Evolutionary conservation across 2,797 vertebrate genomes (phyloP).

Genomic region (Tolypeutes matacus): DNA sequence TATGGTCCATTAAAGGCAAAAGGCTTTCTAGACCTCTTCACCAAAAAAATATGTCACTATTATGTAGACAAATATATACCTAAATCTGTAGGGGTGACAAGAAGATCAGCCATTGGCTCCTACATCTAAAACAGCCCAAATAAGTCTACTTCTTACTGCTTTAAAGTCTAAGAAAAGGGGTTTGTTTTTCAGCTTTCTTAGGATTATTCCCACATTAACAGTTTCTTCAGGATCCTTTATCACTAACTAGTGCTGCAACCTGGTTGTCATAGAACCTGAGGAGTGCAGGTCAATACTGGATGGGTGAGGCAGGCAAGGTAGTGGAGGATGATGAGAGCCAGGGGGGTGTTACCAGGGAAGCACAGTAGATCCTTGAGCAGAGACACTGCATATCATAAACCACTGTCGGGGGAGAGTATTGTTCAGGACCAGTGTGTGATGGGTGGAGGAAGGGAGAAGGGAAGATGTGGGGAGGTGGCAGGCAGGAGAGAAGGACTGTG

Average conservation of each 20-base stretch:
- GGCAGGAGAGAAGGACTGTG: not conserved
- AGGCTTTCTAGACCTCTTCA: not conserved
- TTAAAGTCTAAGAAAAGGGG: not conserved
- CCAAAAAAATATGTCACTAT: not conserved
- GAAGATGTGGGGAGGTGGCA: not conserved
- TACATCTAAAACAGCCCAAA: not conserved
- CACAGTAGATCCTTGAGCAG: not conserved
- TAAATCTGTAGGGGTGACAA: not conserved
- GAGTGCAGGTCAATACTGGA: too few relatives aligned
- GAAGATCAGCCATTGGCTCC: not conserved
- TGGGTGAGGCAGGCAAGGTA: not conserved
- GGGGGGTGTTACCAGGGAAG: not conserved
- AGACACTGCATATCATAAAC: not conserved
- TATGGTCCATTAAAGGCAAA: not conserved
- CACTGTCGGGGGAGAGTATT: not conserved
- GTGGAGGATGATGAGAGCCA: rapidly evolving
- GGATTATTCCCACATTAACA: not conserved
- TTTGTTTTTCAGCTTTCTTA: not conserved
- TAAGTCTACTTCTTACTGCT: not conserved
- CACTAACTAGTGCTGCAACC: not conserved
- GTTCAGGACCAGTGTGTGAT: not conserved
- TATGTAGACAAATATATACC: not conserved
- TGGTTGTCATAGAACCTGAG: not conserved
- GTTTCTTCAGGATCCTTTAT: constrained; percentile 13
- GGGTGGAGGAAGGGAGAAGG: not conserved